phyloP scores from a whole-genome alignment of 2,113 vertebrate species.

The Gobiocypris rarus region DNA sequence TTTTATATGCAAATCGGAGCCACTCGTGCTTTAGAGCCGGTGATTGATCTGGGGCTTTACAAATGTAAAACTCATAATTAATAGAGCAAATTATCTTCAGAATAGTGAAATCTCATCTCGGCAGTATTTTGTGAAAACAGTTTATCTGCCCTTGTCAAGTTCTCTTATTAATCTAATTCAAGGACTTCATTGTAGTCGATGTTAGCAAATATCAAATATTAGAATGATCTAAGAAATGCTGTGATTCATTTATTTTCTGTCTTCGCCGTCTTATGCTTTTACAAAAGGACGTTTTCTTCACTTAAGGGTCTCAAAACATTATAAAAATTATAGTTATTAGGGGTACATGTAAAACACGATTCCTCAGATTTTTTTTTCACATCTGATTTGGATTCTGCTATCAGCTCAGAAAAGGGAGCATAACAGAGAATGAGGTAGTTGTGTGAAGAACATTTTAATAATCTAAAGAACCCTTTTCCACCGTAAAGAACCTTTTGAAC shows the following conservation, averaged over 20 bases:
- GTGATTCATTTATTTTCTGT: background rate
- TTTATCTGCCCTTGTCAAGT: slow-evolving; percentile 52
- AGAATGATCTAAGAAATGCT: slow-evolving; percentile 20
- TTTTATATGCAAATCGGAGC: slow-evolving; percentile 61
- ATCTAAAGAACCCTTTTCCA: too few relatives aligned
- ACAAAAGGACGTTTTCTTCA: slow-evolving; percentile 13
- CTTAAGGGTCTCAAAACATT: slow-evolving; percentile 16
- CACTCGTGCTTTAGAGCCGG: slow-evolving; percentile 38
- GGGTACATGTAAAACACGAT: background rate
- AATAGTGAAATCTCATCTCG: slow-evolving; percentile 27
- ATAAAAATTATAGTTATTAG: background rate
- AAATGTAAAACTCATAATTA: slow-evolving; percentile 56
- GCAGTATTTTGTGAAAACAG: slow-evolving; percentile 56
- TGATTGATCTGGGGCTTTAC: slow-evolving; percentile 50
- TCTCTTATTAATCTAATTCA: slow-evolving; percentile 53
- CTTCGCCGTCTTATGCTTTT: background rate
- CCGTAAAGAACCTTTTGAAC: too few relatives aligned
- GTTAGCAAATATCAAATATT: slow-evolving; percentile 45
- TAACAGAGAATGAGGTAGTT: background rate
- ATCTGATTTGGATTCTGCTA: background rate
- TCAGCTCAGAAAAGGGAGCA: background rate
- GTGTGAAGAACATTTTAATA: too few relatives aligned
- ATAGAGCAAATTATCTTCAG: slow-evolving; percentile 52
- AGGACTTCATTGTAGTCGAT: slow-evolving; percentile 20
- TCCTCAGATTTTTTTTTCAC: background rate